These are phyloP conservation scores for Bolinopsis microptera DNA, from an alignment of 37 sponge, comb jelly and placozoan species.

Conservation along the genomic window DNA sequence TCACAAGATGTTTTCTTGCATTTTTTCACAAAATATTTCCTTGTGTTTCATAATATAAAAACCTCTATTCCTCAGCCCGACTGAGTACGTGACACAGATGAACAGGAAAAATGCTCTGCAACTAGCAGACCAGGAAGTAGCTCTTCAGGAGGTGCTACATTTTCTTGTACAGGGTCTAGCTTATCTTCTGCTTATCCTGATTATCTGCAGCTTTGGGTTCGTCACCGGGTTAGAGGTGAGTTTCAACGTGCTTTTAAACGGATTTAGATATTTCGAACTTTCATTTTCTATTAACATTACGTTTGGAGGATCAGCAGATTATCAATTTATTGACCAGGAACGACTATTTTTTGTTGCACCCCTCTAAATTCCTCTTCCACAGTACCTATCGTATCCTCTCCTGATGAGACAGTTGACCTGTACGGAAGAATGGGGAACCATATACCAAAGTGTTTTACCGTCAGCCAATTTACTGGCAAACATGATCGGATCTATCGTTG, in stretches of 20 bases:
- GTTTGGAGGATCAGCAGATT: too few species aligned
- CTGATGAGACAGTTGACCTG: slow-evolving; percentile 33
- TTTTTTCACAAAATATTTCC: too few species aligned
- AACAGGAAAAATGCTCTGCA: not conserved
- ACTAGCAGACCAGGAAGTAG: not conserved
- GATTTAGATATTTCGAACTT: too few species aligned
- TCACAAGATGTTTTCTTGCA: too few species aligned
- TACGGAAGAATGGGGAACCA: not conserved
- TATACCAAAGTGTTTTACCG: not conserved
- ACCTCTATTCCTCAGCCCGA: too few species aligned
- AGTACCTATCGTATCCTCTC: slow-evolving; percentile 20
- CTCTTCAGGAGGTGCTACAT: not conserved
- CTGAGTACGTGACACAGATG: slow-evolving; percentile 30
- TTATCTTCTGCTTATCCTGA: not conserved
- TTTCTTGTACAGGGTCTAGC: not conserved
- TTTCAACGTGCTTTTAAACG: not conserved
- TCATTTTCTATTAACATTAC: too few species aligned
- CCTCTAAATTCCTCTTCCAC: not conserved
- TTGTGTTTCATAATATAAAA: too few species aligned
- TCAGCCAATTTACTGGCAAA: slow-evolving; percentile 1
- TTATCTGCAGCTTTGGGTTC: slow-evolving; percentile 19
- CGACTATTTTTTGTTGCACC: too few species aligned
- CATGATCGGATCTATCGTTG: slow-evolving; percentile 28
- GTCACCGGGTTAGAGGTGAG: slow-evolving; percentile 50
- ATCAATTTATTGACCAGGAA: too few species aligned